Base-by-base conservation (phyloP, 2,797 vertebrate genomes). In the Emys orbicularis region DNA sequence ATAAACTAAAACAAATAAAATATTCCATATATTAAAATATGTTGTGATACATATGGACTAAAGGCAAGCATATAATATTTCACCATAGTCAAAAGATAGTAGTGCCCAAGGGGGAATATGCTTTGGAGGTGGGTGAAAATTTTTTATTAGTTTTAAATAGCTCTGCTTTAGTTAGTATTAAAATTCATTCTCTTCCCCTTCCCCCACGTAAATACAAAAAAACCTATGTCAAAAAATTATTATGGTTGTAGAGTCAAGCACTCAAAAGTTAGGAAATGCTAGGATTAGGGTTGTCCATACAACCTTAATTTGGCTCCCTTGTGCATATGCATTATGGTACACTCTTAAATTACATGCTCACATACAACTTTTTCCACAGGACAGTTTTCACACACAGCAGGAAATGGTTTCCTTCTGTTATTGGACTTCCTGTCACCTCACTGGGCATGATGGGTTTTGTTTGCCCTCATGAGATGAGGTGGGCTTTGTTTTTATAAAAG, bases 1-100 rank as follows among this genome's bases (percentile, higher is more conserved):
- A 89, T 27, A 65, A 90, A 86, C 65, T 83, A 90, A 47, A 94
- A 85, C n/a, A 96, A 86, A 90, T 61, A n/a, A 95, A 97, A 87
- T 59, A 79, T 52, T 91, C 61, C 19, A 82, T 82, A 79, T 81
- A 90, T n/a, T 81, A 81, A 94, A 96, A 94, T 86, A 83, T 19
- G 81, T 10, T 47, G 11, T 47, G 65, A 41, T 49, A 92, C 59
- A 76, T 90, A 89, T 19, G 74, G 65, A 90, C 74, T n/a, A 86
- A 96, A 92, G 47, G 79, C 6, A 90, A 95, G 56, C 16, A 52
- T 84, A 4, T 8, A 91, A 76, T 91, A 96, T 61, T 95, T n/a
- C 1, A 11, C 74, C 53, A 90, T 41, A 85, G 12, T 23, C 50
- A 92, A 91, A 96, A 94, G 7, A 74, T 41, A 76, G 47, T 72